phyloP scores from a whole-genome alignment of 1,140 invertebrate genomes.

The Neodiprion pinetum region DNA sequence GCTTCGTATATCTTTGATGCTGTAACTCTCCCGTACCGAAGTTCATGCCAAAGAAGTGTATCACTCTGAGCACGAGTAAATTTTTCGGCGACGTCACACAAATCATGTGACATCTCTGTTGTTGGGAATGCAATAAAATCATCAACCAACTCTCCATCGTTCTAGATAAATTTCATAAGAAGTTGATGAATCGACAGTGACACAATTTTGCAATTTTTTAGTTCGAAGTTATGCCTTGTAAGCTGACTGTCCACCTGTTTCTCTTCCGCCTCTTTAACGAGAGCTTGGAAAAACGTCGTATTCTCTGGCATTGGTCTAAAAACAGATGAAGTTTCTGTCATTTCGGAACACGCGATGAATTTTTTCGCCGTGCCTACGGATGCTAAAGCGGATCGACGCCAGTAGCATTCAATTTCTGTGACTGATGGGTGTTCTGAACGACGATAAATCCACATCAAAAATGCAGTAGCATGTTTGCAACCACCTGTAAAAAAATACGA shows the following conservation, averaged over 20 bases:
- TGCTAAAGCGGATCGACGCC: conserved; percentile 40
- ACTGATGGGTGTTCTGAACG: conserved; percentile 45
- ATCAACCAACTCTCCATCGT: too few species aligned
- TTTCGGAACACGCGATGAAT: conserved; percentile 18
- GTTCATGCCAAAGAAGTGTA: conserved; percentile 33
- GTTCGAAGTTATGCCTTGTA: conserved; percentile 12
- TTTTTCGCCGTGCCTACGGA: conserved; percentile 24
- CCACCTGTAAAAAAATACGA: conserved; percentile 27
- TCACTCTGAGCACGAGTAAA: conserved; percentile 31
- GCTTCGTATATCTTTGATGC: conserved; percentile 40
- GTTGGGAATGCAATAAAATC: too few species aligned
- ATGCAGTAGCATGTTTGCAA: conserved; percentile 49
- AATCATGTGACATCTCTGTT: too few species aligned
- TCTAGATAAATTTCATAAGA: too few species aligned
- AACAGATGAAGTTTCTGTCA: neutral
- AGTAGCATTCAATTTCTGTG: conserved; percentile 46
- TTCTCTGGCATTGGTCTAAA: neutral
- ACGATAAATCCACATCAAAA: conserved; percentile 53
- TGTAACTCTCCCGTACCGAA: conserved; percentile 39
- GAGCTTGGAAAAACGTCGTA: conserved; percentile 16
- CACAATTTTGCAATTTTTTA: conserved; percentile 20
- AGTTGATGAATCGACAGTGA: neutral
- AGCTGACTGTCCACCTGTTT: conserved; percentile 22
- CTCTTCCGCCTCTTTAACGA: conserved; percentile 16
- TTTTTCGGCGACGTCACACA: neutral